Conservation (phyloP, 2,888 invertebrate genomes). For the Agrilus biguttatus region DNA sequence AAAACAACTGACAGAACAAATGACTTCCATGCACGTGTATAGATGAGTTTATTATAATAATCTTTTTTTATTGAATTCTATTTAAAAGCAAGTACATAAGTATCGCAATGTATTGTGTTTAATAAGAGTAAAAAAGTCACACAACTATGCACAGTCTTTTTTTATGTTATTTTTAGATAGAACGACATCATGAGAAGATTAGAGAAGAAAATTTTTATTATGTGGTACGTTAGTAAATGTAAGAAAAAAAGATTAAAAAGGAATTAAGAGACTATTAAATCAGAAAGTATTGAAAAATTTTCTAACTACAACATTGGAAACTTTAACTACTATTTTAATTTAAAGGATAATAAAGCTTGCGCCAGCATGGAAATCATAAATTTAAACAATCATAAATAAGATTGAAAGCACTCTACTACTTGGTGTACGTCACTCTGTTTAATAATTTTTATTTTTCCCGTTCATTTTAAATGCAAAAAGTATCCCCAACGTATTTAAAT, state of each 20-base stretch:
- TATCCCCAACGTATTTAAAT: no score
- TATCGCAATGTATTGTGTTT: slow-evolving; percentile 1
- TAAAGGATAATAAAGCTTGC: slow-evolving; percentile 22
- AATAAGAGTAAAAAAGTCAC: slow-evolving; percentile 4
- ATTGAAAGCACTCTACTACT: no score
- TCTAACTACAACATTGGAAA: slow-evolving; percentile 10
- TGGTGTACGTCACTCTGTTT: no score
- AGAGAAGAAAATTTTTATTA: no score
- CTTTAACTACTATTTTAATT: background rate
- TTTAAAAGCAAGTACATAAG: background rate
- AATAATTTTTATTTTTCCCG: no score
- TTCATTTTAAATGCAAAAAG: no score
- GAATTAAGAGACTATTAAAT: background rate
- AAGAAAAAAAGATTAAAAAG: slow-evolving; percentile 1
- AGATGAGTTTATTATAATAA: background rate
- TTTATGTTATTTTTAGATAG: no score
- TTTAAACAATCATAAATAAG: no score
- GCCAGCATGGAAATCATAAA: slow-evolving; percentile 34
- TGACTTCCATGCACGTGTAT: slow-evolving; percentile 14
- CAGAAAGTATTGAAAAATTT: background rate
- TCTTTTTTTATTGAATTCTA: slow-evolving; percentile 2
- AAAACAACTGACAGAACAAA: slow-evolving; percentile 1
- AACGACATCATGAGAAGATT: no score
- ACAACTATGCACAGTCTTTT: background rate
- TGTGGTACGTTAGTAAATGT: no score